Base-by-base conservation (phyloP, 2,888 invertebrate genomes). In the Euspilapteryx auroguttella region DNA sequence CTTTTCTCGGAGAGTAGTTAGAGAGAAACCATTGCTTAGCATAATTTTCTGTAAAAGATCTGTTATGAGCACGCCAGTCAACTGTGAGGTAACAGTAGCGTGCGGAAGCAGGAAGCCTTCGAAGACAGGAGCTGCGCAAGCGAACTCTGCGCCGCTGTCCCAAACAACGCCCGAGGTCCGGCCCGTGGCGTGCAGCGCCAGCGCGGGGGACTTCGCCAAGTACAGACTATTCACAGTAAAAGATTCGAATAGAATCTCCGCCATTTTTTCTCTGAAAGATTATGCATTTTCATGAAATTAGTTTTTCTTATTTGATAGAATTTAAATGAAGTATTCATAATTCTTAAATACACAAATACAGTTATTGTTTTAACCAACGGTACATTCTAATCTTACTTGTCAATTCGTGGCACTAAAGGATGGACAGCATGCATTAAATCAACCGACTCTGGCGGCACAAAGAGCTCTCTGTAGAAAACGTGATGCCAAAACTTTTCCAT, bases 401-500 rank as follows among this genome's bases (percentile, higher is more conserved):
- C 89, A 33, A 83, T 84, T 53, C 85, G 87, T 12, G 89, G 85
- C 46, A 87, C 86, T 26, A 91, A 76, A 1, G 92, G 91, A 25
- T 90, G 89, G 48, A 91, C 85, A 2, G 89, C 85, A 35, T 89
- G 78, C 43, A 93, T 78, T 20, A 91, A 82, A 10, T 84, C 87
- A 40, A 88, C 83, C 43, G 86, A 86, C 56, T 92, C 91, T 0
- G 92, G 91, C 3, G 90, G 86, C 8, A 89, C 85, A 40, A 86
- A 78, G 30, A 92, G 73, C 47, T 87, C 87, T 47, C 85, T 88
- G 75, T 89, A 91, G 64, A 90, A 91, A 13, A 86, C 82, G 55
- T 91, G 87, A 53, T 90, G 88, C 89, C 90, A 91, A 41, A 92
- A 84, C 58, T 89, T 91, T 61, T 92, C 91, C 85, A 92, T 87